Percentiles rank a stretch among this genome's conserved stretches.
phyloP scores from a whole-genome alignment of 2,797 vertebrate genomes.

The Microchirus variegatus region DNA sequence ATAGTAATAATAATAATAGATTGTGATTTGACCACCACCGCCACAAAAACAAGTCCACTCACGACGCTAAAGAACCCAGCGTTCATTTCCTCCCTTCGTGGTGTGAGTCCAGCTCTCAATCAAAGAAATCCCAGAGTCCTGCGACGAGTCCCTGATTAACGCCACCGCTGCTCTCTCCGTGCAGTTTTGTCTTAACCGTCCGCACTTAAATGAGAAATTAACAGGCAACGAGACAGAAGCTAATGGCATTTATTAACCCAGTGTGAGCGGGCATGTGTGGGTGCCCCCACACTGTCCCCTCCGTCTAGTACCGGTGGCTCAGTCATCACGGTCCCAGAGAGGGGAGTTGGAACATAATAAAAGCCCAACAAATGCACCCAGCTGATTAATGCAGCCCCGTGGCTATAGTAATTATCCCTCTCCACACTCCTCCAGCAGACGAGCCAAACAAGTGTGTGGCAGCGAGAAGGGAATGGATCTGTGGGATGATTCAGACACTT shows the following conservation, averaged over 20 bases:
- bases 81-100: conserved; percentile 29
- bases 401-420: conserved; percentile 95
- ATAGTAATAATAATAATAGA: no score
- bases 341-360: conserved; percentile 79
- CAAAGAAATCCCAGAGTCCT: conserved; percentile 50
- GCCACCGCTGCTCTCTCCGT: conserved; percentile 39
- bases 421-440: conserved; percentile 81
- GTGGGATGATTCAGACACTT: conserved; percentile 36
- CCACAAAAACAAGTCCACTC: conserved; percentile 17
- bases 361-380: conserved; percentile 91
- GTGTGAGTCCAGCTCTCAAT: conserved; percentile 57
- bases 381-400: conserved; percentile 92
- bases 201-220: conserved; percentile 75
- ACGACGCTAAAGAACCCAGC: conserved; percentile 19
- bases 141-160: conserved; percentile 71
- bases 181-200: conserved; percentile 65
- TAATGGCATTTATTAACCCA: conserved; percentile 81
- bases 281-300: conserved; percentile 52
- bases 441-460: conserved; percentile 65
- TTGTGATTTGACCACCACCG: not conserved
- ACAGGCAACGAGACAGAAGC: conserved; percentile 75
- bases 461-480: conserved; percentile 46
- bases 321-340: conserved; percentile 69
- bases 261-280: conserved; percentile 63
- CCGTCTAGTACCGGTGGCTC: conserved; percentile 45